These are phyloP conservation scores for Delichon dasypus DNA, from an alignment of 2,797 vertebrate genomes.

Conservation along the genomic window DNA sequence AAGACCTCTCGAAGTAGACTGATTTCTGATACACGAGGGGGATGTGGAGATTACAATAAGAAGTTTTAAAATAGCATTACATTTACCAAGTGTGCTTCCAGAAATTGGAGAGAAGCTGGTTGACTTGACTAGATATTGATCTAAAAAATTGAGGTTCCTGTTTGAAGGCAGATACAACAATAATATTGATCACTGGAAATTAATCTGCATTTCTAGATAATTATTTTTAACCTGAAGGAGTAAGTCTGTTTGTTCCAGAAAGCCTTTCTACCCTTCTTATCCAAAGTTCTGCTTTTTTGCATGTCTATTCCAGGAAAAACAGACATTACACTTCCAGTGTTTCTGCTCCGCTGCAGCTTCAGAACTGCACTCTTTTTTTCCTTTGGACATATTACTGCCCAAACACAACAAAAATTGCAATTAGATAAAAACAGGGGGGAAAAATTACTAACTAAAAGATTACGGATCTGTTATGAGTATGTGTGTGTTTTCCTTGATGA, in stretches of 20 bases:
- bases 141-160: not conserved
- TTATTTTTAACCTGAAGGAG: not conserved
- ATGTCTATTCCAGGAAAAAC: not conserved
- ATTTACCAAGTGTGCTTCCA: not conserved
- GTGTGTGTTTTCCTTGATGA: not conserved
- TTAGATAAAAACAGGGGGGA: not conserved
- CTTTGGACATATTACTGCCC: not conserved
- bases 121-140: not conserved
- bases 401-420: not conserved
- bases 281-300: not conserved
- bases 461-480: not conserved
- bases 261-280: not conserved
- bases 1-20: not conserved
- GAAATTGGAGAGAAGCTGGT: not conserved
- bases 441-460: not conserved
- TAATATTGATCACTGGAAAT: not conserved
- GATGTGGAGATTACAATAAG: not conserved
- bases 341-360: not conserved
- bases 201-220: not conserved
- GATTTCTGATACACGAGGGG: not conserved
- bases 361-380: not conserved
- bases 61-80: slow-evolving; percentile 1
- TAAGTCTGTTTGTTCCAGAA: not conserved
- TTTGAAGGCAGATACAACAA: not conserved
- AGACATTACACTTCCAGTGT: not conserved